Evolutionary conservation across 2,888 invertebrate species (phyloP).

Genomic region (Dicranocentrus wangi): DNA sequence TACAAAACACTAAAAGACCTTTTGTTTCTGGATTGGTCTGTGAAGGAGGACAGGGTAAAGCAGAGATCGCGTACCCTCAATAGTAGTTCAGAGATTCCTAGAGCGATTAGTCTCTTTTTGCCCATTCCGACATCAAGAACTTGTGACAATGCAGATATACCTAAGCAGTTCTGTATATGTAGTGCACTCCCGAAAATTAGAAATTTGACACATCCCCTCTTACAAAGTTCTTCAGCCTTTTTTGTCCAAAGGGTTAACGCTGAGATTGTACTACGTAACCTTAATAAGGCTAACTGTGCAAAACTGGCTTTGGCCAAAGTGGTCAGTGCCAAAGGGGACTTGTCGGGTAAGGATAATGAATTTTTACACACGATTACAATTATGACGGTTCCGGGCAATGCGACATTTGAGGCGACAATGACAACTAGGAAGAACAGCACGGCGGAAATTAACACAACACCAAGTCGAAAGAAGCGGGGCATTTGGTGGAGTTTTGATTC

Average conservation of each 20-base stretch:
- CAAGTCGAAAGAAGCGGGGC: neutral
- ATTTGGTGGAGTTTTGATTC: too few relatives aligned
- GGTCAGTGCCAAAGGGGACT: neutral
- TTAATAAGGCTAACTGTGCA: neutral
- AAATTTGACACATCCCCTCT: neutral
- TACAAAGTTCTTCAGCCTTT: neutral
- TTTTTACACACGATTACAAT: neutral
- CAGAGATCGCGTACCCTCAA: neutral
- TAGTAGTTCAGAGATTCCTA: neutral
- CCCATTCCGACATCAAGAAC: conserved; percentile 1
- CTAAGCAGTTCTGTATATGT: neutral
- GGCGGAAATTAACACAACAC: neutral
- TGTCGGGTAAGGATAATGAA: neutral
- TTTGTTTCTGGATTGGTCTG: neutral
- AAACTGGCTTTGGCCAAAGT: neutral
- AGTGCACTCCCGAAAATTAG: neutral
- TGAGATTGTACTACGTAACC: neutral
- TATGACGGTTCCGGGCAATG: neutral
- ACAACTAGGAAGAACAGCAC: neutral
- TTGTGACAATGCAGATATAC: neutral
- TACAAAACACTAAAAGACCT: conserved; percentile 86
- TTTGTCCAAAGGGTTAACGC: neutral
- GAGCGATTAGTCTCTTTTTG: neutral
- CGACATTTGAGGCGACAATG: conserved; percentile 1
- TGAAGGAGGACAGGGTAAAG: neutral